Conservation (phyloP, 2,888 invertebrate genomes). For the Iselma pallidipennis region DNA sequence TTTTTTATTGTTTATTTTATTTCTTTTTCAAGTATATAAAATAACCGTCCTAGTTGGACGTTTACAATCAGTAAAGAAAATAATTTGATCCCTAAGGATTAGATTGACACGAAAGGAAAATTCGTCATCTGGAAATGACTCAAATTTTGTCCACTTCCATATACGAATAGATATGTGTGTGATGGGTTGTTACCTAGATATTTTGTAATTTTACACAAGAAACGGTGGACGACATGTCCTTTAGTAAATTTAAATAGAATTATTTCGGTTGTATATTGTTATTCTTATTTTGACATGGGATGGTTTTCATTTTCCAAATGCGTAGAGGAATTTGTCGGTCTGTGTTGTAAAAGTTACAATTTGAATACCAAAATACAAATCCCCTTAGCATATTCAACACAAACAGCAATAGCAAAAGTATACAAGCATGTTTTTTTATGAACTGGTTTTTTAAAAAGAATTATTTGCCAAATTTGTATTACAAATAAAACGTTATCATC, state of each 20-base stretch:
- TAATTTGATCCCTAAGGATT: background rate
- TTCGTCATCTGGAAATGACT: too few relatives aligned
- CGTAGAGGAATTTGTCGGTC: background rate
- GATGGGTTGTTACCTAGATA: too few relatives aligned
- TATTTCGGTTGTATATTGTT: too few relatives aligned
- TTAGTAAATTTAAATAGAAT: too few relatives aligned
- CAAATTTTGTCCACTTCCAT: too few relatives aligned
- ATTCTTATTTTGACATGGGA: background rate
- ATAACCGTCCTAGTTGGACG: background rate
- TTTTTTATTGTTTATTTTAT: too few relatives aligned
- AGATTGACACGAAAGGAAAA: background rate
- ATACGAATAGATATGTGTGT: too few relatives aligned
- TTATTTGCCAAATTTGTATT: slow-evolving; percentile 21
- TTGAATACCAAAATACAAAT: slow-evolving; percentile 4
- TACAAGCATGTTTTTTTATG: too few relatives aligned
- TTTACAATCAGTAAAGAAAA: background rate
- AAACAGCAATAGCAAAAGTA: too few relatives aligned
- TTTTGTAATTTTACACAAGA: too few relatives aligned
- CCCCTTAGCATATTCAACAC: background rate
- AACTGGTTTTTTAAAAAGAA: slow-evolving; percentile 14
- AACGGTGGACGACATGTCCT: too few relatives aligned
- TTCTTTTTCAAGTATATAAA: slow-evolving; percentile 4
- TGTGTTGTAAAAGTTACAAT: background rate
- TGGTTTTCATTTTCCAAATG: background rate
- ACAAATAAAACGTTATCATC: slow-evolving; percentile 21